Evolutionary conservation across 2,888 invertebrate species (phyloP).

Genomic region (Helleia helle): DNA sequence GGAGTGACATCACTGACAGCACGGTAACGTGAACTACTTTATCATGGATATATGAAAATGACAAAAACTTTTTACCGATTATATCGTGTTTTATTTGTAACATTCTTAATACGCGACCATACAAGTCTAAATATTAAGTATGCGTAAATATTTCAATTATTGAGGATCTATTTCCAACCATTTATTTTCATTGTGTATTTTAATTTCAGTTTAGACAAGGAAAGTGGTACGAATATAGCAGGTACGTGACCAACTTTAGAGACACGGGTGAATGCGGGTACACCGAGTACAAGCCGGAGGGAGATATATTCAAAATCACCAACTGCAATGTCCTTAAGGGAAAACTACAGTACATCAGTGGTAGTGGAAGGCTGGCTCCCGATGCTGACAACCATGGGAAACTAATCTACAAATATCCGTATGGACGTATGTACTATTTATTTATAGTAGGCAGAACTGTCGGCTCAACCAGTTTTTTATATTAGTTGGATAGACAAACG

Average conservation of each 20-base stretch:
- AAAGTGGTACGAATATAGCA: constrained; percentile 24
- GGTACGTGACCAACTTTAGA: constrained; percentile 19
- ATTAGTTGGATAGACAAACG: no score
- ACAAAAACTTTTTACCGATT: no score
- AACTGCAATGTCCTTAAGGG: constrained; percentile 45
- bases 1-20: no score
- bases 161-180: no score
- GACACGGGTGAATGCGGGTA: constrained; percentile 28
- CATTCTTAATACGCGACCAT: constrained; percentile 22
- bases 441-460: no score
- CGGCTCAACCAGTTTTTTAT: no score
- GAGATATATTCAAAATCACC: constrained; percentile 44
- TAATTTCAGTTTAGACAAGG: constrained; percentile 39
- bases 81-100: background rate
- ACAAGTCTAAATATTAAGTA: no score
- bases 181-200: no score
- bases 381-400: constrained; percentile 37
- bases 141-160: no score
- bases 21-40: no score
- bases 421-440: constrained; percentile 34
- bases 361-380: constrained; percentile 41
- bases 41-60: no score
- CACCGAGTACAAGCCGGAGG: constrained; percentile 71
- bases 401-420: constrained; percentile 38
- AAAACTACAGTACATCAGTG: constrained; percentile 43